Conservation (phyloP, 1,140 invertebrate species). For the Lucilia sericata region DNA sequence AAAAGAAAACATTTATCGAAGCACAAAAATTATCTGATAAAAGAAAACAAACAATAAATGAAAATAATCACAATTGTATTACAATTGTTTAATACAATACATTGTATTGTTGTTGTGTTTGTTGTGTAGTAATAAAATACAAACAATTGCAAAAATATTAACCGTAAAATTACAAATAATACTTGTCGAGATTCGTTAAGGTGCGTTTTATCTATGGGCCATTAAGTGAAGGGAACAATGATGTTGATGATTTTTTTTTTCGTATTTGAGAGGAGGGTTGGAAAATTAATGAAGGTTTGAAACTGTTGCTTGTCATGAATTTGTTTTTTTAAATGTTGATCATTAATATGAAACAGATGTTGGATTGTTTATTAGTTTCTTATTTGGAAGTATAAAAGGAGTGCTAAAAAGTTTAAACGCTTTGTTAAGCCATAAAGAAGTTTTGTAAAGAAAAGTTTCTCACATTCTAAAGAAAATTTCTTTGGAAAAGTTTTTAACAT, state of each 20-base stretch:
- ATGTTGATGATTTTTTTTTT: background rate
- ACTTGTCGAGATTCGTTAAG: constrained; percentile 23
- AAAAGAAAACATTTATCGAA: background rate
- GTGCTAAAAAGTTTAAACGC: no score
- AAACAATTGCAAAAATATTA: constrained; percentile 18
- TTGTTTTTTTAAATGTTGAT: background rate
- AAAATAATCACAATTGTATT: background rate
- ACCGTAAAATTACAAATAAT: constrained; percentile 26
- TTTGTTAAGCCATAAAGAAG: no score
- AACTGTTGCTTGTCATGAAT: constrained; percentile 26
- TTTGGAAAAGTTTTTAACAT: no score
- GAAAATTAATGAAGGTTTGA: background rate
- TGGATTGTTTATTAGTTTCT: background rate
- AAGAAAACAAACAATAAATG: background rate
- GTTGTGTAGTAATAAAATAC: no score
- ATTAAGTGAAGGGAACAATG: background rate
- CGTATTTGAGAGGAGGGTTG: background rate
- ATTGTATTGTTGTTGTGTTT: no score
- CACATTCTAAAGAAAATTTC: no score
- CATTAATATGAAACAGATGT: constrained; percentile 15
- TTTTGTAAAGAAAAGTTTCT: no score
- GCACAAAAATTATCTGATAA: background rate
- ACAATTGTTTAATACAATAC: background rate
- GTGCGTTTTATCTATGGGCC: constrained; percentile 1
- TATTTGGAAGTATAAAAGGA: no score